Percentiles rank a stretch among this genome's conserved stretches.
phyloP scores from a whole-genome alignment of 2,113 vertebrate genomes.

The Myotis davidii region DNA sequence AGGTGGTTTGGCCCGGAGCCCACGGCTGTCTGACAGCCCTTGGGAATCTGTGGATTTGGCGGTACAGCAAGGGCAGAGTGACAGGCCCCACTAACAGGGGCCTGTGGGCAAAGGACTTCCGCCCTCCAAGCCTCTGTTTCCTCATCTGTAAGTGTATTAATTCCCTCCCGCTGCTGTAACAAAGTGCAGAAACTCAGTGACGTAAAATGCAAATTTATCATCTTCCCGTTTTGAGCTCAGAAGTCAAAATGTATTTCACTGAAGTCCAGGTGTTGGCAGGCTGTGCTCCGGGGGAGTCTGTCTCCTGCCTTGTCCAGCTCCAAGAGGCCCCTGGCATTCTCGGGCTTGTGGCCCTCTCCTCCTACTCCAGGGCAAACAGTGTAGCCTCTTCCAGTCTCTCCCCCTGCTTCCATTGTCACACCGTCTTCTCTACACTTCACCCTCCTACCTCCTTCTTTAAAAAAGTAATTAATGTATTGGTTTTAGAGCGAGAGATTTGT shows the following conservation, averaged over 20 bases:
- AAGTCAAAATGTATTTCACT: neutral
- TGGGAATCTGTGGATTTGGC: neutral
- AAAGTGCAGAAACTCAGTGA: neutral
- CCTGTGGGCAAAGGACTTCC: neutral
- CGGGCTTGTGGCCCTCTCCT: neutral
- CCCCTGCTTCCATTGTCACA: too few species aligned
- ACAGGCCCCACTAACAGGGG: neutral
- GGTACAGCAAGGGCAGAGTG: fast-evolving
- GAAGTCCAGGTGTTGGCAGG: neutral
- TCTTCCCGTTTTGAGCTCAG: neutral
- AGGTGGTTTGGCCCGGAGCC: neutral
- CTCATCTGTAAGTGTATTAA: neutral
- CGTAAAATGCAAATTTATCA: neutral
- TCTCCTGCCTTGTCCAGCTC: neutral
- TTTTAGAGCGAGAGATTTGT: neutral
- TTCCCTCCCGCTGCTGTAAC: neutral
- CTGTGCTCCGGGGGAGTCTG: neutral
- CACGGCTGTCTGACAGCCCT: too few species aligned
- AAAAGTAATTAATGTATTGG: neutral
- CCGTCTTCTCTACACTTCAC: too few species aligned
- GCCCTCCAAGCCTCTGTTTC: neutral
- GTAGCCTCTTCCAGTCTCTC: neutral
- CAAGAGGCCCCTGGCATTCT: neutral
- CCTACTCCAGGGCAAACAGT: neutral
- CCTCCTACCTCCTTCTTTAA: neutral